These are phyloP conservation scores for Muntiacus muntjak DNA, from an alignment of 2,113 vertebrate species.

Conservation along the genomic window DNA sequence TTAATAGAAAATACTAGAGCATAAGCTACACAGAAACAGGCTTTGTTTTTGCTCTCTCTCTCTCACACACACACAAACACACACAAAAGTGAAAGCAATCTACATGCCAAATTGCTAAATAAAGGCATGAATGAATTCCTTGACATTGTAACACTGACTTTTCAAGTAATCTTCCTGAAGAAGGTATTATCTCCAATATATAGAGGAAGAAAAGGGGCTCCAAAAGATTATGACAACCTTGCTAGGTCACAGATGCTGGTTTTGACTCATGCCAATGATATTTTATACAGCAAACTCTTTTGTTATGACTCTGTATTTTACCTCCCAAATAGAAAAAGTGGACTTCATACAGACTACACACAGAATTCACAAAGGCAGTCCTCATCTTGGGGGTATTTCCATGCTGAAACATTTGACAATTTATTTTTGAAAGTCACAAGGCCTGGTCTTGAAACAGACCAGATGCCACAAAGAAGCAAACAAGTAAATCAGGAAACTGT, in stretches of 20 bases:
- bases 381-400: background rate
- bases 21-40: background rate
- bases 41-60: background rate
- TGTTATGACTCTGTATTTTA: background rate
- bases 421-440: background rate
- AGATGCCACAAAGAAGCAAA: background rate
- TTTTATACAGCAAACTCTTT: background rate
- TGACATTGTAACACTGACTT: background rate
- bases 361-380: background rate
- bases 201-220: background rate
- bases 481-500: background rate
- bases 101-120: background rate
- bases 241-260: too few relatives aligned
- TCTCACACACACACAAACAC: background rate
- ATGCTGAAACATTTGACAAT: background rate
- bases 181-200: background rate
- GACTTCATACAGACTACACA: fast-evolving
- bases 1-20: background rate
- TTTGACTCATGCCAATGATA: background rate
- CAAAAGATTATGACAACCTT: background rate
- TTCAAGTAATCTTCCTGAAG: background rate
- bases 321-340: background rate
- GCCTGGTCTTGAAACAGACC: background rate
- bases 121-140: background rate
- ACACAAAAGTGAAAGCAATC: background rate